Base-by-base conservation (phyloP, 2,113 vertebrate genomes). In the Oryzias javanicus region DNA sequence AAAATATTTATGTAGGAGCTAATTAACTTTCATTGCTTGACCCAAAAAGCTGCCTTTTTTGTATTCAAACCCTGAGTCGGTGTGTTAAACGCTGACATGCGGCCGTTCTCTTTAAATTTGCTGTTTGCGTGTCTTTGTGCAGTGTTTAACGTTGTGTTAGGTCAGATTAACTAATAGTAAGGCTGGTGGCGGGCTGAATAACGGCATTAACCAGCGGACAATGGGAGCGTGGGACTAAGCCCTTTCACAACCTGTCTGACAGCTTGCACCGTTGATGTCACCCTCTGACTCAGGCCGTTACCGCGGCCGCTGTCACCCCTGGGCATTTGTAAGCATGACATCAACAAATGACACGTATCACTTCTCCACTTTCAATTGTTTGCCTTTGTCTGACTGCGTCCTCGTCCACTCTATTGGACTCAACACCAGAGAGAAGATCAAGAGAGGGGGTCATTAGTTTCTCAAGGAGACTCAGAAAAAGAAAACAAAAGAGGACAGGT, bases 201-300 rank as follows among this genome's bases (percentile, higher is more conserved):
- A 85, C 84, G 82, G 92, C 80, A 92, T 94, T 93, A 91, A 88
- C 84, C 72, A 35, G 22, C 67, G 87, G 76, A 93, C 93, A 93
- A 93, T 86, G 85, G 89, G 79, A 88, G 62, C 50, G 79, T 84
- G 81, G 83, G 82, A 83, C 89, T 90, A 90, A 93, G 91, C 86
- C 86, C 68, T 88, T 80, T 83, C 81, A 75, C 84, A 90, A 89
- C 91, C 89, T 89, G 86, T 90, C 90, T 92, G 90, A 57, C 55
- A 80, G 90, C 84, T 60, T 56, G 80, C 76, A 60, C 53, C 75
- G 77, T 79, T 93, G 93, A 94, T 92, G 91, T 93, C 91, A 92
- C 82, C 82, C 87, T 92, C 89, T 92, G 90, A 92, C 86, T 92
- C 90, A 90, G 86, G 82, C 89, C 76, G 82, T 59, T 86, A 87